Evolutionary conservation across 1,140 invertebrate species (phyloP), one percentile per base, ranked within the genome.

Genomic region (Pseudoatta argentina): DNA sequence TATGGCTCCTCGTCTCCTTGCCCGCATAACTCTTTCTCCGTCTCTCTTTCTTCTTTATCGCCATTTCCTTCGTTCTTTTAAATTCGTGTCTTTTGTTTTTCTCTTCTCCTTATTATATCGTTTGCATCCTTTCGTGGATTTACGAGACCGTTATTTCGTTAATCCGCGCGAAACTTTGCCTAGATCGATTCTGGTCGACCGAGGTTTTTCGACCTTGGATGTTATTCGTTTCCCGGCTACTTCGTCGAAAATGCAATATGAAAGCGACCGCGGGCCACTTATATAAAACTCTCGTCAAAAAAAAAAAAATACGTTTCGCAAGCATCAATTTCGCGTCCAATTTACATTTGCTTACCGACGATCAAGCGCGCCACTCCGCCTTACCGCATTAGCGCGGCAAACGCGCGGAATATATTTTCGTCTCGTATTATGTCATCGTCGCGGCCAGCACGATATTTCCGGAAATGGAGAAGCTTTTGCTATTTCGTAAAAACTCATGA

Each of bases 1-100:
- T 91, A 91, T 91, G 72, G 79, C 63, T 85, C 14, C 85, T 85
- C 75, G 55, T 53, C 79, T 59, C 53, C 81, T 86, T 75, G 63
- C 53, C 30, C 67, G 57, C 82, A 44, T 72, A 82, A 82, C 69
- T 86, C 67, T 61, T 67, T 61, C 67, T 10, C 27, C 30, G 6
- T 71, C 12, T 39, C 21, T 30, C 21, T 30, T 44, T 61, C 16
- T 12, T 64, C 63, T 48, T 30, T 73, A 27, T 27, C 10, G 14
- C 64, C 12, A n/a, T 34, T 71, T 59, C 59, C 24, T 30, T 14
- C 10, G 48, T 73, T 73, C 30, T n/a, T 34, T 34, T 34, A 6
- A 34, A 34, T 34, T 66, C 44, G 44, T 64, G 66, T 61, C 61
- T 53, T 53, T 34, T 6, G 3, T 69, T 39, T 30, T 67, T 27